Base-by-base conservation (phyloP, 2,113 vertebrate genomes). In the Bubo blakistoni region DNA sequence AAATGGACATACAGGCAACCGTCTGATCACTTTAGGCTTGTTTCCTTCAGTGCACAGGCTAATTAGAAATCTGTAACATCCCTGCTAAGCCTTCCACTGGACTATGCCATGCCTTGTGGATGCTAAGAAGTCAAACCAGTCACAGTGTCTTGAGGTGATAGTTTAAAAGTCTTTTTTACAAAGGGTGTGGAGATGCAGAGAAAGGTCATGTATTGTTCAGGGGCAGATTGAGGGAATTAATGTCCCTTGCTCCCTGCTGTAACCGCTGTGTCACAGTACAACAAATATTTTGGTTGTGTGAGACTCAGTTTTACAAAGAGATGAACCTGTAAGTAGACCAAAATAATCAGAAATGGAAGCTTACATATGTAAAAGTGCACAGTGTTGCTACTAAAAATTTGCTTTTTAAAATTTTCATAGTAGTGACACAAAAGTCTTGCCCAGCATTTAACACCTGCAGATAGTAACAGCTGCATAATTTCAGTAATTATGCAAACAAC, bases 381-480 rank as follows among this genome's bases (percentile, higher is more conserved):
- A 30, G 21, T 34, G 46, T 57, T 59, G 25, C 44, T 81, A 36
- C 74, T 88, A 86, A 96, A 89, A 73, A 30, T 63, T 61, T 47
- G 8, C 55, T 61, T 76, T 77, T 71, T 4, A 27, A 74, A 74
- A 61, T 81, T 65, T 89, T 91, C 26, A 3, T 69, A 86, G 51
- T 40, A 34, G 52, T 81, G 73, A 85, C 67, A 81, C 44, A 44
- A 18, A 82, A 86, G 10, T 74, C 55, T 91, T 92, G 58, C 67
- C 77, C 91, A 81, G 47, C 49, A 38, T 77, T 93, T 94, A 92
- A 84, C 95, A 95, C 81, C 95, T 98, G 96, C 86, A 72, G 70
- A 66, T 36, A 24, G 78, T 81, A 96, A 82, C 94, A 97, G 96
- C 96, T 97, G 97, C 22, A 22, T 88, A 49, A 81, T 59, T 63